phyloP scores from a whole-genome alignment of 2,888 invertebrate genomes.

The Athalia rosae region DNA sequence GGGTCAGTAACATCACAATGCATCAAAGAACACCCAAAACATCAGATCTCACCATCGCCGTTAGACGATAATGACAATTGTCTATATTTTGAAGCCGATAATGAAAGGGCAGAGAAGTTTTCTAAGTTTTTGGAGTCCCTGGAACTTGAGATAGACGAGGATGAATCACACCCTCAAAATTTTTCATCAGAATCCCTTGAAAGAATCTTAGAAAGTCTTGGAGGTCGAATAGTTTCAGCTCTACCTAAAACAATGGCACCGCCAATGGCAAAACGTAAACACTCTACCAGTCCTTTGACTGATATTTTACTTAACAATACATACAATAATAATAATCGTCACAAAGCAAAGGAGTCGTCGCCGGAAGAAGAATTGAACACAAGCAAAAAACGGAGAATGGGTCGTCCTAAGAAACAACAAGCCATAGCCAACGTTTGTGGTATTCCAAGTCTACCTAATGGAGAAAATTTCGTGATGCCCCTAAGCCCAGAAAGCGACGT shows the following conservation, averaged over 20 bases:
- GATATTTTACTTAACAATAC: constrained; percentile 65
- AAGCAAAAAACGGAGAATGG: constrained; percentile 63
- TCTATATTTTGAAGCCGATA: constrained; percentile 63
- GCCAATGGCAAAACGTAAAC: constrained; percentile 62
- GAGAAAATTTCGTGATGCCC: constrained; percentile 71
- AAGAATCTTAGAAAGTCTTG: constrained; percentile 59
- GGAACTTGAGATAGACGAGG: constrained; percentile 50
- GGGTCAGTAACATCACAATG: neutral
- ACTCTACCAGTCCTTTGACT: constrained; percentile 62
- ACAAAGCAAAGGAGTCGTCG: constrained; percentile 52
- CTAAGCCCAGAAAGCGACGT: constrained; percentile 73
- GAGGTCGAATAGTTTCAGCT: constrained; percentile 58
- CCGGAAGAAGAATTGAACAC: constrained; percentile 53
- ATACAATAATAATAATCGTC: constrained; percentile 66
- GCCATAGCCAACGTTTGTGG: constrained; percentile 53
- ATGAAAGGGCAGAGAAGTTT: constrained; percentile 60
- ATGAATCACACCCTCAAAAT: constrained; percentile 39
- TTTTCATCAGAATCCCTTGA: constrained; percentile 47
- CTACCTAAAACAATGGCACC: constrained; percentile 62
- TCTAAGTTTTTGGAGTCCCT: constrained; percentile 61
- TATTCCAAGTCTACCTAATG: constrained; percentile 62
- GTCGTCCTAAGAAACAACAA: constrained; percentile 62
- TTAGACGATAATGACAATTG: constrained; percentile 58
- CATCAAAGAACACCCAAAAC: neutral
- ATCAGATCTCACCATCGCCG: neutral